These are phyloP conservation scores for Drosophila kuntzei DNA, from an alignment of 2,888 invertebrate species.

Conservation along the genomic window DNA sequence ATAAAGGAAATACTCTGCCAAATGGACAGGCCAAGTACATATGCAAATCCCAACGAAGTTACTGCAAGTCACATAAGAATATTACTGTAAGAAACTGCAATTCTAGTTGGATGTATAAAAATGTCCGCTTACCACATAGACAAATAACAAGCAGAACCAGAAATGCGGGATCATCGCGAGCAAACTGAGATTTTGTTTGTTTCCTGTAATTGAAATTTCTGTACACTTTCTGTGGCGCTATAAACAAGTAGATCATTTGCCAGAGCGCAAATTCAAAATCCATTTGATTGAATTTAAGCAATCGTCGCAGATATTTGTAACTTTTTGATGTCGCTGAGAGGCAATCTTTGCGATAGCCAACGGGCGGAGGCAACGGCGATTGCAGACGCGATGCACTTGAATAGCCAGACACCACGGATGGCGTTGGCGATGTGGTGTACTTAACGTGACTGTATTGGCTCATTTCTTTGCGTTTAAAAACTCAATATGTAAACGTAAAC, in stretches of 20 bases:
- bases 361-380: conserved; percentile 90
- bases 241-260: conserved; percentile 98
- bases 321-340: conserved; percentile 95
- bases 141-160: conserved; percentile 95
- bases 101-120: not conserved
- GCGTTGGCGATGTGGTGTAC: conserved; percentile 72
- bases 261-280: conserved; percentile 99
- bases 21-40: conserved; percentile 90
- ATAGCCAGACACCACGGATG: conserved; percentile 80
- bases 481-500: conserved; percentile 64
- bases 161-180: conserved; percentile 99
- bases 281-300: conserved; percentile 98
- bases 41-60: conserved; percentile 95
- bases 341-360: conserved; percentile 89
- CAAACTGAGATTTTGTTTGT: conserved; percentile 99
- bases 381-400: conserved; percentile 86
- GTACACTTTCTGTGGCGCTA: conserved; percentile 98
- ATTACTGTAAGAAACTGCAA: not conserved
- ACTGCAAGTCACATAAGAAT: conserved; percentile 86
- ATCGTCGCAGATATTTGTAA: conserved; percentile 93
- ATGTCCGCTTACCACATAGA: conserved; percentile 88
- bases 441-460: conserved; percentile 75
- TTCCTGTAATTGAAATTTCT: conserved; percentile 99
- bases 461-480: conserved; percentile 52
- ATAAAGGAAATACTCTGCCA: conserved; percentile 92